phyloP scores from a whole-genome alignment of 2,113 vertebrate species.

The Gobiocypris rarus region DNA sequence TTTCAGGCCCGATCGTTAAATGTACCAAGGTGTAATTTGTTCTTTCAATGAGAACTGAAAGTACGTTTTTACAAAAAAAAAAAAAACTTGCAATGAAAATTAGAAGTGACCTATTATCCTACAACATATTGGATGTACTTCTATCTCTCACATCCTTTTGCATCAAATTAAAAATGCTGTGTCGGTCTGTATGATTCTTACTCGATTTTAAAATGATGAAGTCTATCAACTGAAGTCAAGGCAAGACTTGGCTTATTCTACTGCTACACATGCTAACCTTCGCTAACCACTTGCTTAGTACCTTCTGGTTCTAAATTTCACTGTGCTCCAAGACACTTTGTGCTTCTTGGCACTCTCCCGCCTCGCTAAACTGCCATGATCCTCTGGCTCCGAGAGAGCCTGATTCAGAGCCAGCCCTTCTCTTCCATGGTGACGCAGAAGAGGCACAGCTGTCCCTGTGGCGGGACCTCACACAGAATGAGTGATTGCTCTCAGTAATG shows the following conservation, averaged over 20 bases:
- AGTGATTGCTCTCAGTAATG: constrained; percentile 21
- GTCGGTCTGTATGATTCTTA: not conserved
- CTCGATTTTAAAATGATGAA: not conserved
- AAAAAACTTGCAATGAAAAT: not conserved
- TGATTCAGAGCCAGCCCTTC: constrained; percentile 14
- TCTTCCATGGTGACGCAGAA: constrained; percentile 18
- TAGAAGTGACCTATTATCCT: not conserved
- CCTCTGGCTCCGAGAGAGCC: not conserved
- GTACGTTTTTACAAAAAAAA: no score
- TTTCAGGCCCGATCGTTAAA: no score
- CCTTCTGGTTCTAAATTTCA: not conserved
- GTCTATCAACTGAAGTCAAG: not conserved
- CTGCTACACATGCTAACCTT: constrained; percentile 10
- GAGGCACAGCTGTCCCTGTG: not conserved
- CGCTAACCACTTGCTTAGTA: not conserved
- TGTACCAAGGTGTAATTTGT: no score
- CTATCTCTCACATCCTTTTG: not conserved
- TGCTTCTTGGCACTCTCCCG: constrained; percentile 8
- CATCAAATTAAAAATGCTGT: constrained; percentile 13
- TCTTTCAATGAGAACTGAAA: no score
- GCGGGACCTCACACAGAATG: constrained; percentile 23
- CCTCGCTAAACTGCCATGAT: not conserved
- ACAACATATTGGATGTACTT: not conserved
- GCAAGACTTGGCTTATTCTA: constrained; percentile 6
- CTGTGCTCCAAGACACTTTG: constrained; percentile 20